Conservation (phyloP, 1,140 invertebrate genomes). For the Cotesia typhae region DNA sequence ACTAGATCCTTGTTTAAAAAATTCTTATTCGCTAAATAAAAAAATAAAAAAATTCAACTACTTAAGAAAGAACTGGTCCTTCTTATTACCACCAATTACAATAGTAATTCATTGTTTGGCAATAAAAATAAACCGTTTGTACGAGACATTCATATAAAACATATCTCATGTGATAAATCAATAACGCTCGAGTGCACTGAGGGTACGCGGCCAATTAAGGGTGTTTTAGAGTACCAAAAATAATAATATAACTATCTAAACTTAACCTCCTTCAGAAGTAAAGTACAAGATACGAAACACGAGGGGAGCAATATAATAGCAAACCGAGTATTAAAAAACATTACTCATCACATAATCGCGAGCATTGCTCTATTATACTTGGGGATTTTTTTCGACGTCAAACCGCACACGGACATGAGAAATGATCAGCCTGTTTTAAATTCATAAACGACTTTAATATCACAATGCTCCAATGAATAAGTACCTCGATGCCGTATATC, state of each 20-base stretch:
- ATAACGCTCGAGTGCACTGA: constrained; percentile 43
- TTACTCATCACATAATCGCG: constrained; percentile 67
- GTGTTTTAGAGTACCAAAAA: constrained; percentile 65
- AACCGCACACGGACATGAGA: constrained; percentile 56
- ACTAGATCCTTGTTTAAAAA: too few relatives aligned
- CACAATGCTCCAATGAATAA: constrained; percentile 32
- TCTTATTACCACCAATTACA: too few relatives aligned
- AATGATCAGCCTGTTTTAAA: constrained; percentile 66
- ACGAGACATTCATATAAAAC: neutral
- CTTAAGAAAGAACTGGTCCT: too few relatives aligned
- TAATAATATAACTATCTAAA: constrained; percentile 52
- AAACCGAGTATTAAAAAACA: constrained; percentile 64
- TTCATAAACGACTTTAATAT: constrained; percentile 65
- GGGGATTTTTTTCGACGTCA: constrained; percentile 22
- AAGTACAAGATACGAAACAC: constrained; percentile 2
- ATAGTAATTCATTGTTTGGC: neutral
- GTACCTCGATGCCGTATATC: too few relatives aligned
- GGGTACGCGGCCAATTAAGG: constrained; percentile 62
- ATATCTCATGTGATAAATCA: constrained; percentile 55
- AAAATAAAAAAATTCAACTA: too few relatives aligned
- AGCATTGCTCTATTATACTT: constrained; percentile 38
- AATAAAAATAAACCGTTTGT: constrained; percentile 16
- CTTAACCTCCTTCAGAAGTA: constrained; percentile 30
- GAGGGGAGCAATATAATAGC: constrained; percentile 26
- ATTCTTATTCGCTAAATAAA: too few relatives aligned